phyloP scores from a whole-genome alignment of 2,797 vertebrate species.

The Microhierax caerulescens region DNA sequence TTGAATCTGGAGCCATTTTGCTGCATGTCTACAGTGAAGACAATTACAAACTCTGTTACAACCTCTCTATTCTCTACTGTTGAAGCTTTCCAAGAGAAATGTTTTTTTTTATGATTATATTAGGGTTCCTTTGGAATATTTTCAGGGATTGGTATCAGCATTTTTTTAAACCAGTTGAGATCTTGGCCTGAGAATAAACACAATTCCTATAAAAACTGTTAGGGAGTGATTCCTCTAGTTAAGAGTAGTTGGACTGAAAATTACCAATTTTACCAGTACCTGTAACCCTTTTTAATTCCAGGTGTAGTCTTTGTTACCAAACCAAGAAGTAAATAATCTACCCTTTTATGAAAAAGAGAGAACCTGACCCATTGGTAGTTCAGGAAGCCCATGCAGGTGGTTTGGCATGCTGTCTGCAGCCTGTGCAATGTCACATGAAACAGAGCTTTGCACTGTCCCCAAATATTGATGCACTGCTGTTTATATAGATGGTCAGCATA shows the following conservation, averaged over 20 bases:
- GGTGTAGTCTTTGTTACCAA: neutral
- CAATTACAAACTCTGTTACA: neutral
- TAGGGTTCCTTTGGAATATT: neutral
- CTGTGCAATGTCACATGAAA: neutral
- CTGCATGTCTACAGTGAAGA: neutral
- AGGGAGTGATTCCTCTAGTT: neutral
- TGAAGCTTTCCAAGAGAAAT: neutral
- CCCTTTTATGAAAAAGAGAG: neutral
- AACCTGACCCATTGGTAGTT: neutral
- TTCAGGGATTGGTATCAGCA: neutral
- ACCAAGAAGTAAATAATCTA: neutral
- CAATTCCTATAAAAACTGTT: neutral
- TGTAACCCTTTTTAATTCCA: neutral
- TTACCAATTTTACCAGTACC: neutral
- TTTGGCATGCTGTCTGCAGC: neutral
- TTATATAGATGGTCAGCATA: neutral
- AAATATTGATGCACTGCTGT: neutral
- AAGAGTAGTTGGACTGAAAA: neutral
- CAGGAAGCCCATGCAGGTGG: neutral
- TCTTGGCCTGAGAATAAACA: neutral
- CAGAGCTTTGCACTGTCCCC: neutral
- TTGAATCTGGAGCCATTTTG: neutral
- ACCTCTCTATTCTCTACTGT: neutral
- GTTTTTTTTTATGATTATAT: neutral
- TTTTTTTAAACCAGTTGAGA: neutral